Evolutionary conservation across 2,113 vertebrate species (phyloP).

Genomic region (Plectropomus leopardus): DNA sequence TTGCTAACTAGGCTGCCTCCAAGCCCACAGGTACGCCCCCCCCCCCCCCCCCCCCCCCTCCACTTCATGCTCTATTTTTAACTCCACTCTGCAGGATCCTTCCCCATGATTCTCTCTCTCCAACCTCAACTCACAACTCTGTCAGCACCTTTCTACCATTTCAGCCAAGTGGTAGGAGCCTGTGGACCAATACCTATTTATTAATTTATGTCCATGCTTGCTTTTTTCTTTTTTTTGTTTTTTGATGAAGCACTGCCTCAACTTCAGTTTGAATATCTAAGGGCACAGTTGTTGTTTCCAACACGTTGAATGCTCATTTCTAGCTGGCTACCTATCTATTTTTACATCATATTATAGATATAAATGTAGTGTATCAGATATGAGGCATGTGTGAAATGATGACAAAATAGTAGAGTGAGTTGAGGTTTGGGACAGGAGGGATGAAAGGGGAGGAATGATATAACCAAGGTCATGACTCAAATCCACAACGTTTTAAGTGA

Average conservation of each 20-base stretch:
- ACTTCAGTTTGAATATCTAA: constrained; percentile 12
- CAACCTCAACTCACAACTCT: constrained; percentile 39
- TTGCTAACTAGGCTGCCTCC: constrained; percentile 76
- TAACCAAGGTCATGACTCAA: background rate
- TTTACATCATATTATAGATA: background rate
- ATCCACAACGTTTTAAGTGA: background rate
- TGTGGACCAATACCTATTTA: constrained; percentile 28
- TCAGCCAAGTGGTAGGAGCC: constrained; percentile 8
- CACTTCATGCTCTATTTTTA: constrained; percentile 80
- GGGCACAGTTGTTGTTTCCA: background rate
- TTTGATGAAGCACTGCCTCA: background rate
- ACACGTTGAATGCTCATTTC: background rate
- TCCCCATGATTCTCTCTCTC: constrained; percentile 53
- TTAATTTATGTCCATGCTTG: constrained; percentile 35
- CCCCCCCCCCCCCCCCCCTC: constrained; percentile 34
- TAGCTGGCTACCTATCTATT: background rate
- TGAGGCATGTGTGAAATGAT: too few relatives aligned
- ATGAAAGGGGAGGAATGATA: background rate
- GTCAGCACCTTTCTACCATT: constrained; percentile 34
- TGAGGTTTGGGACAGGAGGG: background rate
- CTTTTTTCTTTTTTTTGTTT: constrained; percentile 1
- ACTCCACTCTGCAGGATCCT: constrained; percentile 64
- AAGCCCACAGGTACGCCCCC: constrained; percentile 78
- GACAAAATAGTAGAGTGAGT: background rate
- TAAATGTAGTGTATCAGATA: background rate